A percentile compares a stretch with the other conserved stretches of the same genome.
Conservation (phyloP, 2,113 vertebrate species). For the Gymnocephalus cernua region DNA sequence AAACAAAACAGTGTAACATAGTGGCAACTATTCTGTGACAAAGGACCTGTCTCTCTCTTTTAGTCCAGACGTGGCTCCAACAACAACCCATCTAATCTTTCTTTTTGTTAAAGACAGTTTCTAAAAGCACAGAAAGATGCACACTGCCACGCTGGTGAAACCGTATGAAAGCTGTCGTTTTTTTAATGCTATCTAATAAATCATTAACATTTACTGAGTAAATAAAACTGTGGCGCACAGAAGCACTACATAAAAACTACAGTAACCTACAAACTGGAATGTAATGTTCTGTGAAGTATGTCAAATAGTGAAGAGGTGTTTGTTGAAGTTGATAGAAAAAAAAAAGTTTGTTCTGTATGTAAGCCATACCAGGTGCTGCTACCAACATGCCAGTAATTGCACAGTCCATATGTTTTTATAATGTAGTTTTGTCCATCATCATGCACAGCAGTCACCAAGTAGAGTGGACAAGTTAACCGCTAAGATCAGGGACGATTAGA, state of each 20-base stretch:
- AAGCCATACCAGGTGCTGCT: constrained; percentile 8
- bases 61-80: not conserved
- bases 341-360: not conserved
- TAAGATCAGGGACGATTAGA: not conserved
- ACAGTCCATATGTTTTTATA: not conserved
- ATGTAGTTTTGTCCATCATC: not conserved
- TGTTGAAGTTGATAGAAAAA: not conserved
- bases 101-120: not conserved
- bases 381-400: not conserved
- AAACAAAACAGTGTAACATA: not conserved
- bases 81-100: not conserved
- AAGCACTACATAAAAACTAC: not conserved
- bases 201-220: not conserved
- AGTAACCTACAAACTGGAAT: not conserved
- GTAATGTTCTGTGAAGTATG: not conserved
- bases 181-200: not conserved
- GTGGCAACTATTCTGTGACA: not conserved
- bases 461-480: not conserved
- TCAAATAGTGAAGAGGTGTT: not conserved
- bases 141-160: not conserved
- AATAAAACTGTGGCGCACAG: not conserved
- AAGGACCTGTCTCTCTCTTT: not conserved
- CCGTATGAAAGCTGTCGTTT: not conserved
- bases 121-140: not conserved
- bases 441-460: not conserved